Base-by-base conservation (phyloP, 2,113 vertebrate genomes). In the Ahaetulla prasina region DNA sequence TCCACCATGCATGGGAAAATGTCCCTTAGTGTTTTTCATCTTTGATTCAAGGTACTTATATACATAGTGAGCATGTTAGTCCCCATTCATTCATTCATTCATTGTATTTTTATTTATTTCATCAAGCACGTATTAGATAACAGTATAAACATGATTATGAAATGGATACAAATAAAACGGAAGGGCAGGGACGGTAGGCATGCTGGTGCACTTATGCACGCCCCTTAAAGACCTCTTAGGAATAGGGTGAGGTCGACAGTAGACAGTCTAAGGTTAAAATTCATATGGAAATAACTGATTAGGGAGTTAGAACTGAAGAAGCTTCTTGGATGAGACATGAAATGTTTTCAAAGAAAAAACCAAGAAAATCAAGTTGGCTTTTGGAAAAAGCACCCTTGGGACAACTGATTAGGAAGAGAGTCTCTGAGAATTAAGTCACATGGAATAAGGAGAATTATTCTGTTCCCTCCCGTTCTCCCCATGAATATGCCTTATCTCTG, bases 401-500 rank as follows among this genome's bases (percentile, higher is more conserved):
- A 3, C n/a, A 80, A 43, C 35, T 43, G 35, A 23, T 80, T 43
- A 9, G 74, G 74, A 43, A 43, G 35, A 39, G n/a, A 20, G 39
- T 18, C 4, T 35, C 30, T 39, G 68, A 43, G 18, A 80, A 43
- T 43, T 80, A 80, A 80, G 35, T 22, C 35, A 80, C 35, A 39
- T 43, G 35, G 74, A 80, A 43, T 43, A 80, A 80, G 74, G 74
- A 80, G 20, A 80, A 80, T 43, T 80, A 43, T 43, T 80, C 74
- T 80, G 35, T 39, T 8, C 16, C 16, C 16, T 35, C 1, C 16
- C 68, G 6, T 2, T 1, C 2, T 0, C 35, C 35, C 18, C 1
- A 8, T 74, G n/a, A 39, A 43, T 9, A 43, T 43, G 35, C 39
- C 3, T 39, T 80, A 43, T 43, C 63, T 74, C 18, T 80, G 35